Evolutionary conservation across 2,113 vertebrate species (phyloP), one percentile per base, ranked within the genome.

Genomic region (Uropsilus gracilis): DNA sequence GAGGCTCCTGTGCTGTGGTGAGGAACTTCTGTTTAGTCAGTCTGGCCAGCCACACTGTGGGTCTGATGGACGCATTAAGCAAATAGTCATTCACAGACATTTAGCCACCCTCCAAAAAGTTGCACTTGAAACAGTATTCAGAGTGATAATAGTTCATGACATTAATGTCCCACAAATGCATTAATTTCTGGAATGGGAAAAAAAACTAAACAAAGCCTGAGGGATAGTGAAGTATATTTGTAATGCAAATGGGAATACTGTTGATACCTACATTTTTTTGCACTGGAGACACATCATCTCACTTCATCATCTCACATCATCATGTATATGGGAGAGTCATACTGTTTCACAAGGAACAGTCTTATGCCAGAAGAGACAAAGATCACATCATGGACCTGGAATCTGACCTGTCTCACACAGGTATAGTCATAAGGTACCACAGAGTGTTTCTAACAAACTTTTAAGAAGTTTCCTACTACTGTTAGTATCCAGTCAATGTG

Each of bases 271-370:
- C 4, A 0, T 6, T 26, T n/a, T 6, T 26, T n/a, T 34, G 11
- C 26, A 30, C 4, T 5, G 26, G 26, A 44, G 9, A 64, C 16
- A 28, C 10, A 37, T 6, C 18, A 8, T 53, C 12, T 68, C 14
- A 9, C 81, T 59, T 53, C 12, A 48, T 57, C 13, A 12, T 66
- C 0, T 84, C 53, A 46, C 12, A 48, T 57, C 13, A 12, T 66
- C 0, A 1, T 13, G 5, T 34, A 6, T 20, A 13, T 59, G 10
- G 3, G 16, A 48, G 42, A 63, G 24, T 18, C 3, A n/a, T 8
- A 20, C 26, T 68, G 1, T 37, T 92, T 76, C 76, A 86, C 28
- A 53, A 46, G 22, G 72, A 87, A 0, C 66, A 71, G 63, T 16
- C 8, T 18, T 8, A 66, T 34, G 34, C 30, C 57, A 32, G n/a